Base-by-base conservation (phyloP, 2,888 invertebrate species). In the Parasteatoda lunata region DNA sequence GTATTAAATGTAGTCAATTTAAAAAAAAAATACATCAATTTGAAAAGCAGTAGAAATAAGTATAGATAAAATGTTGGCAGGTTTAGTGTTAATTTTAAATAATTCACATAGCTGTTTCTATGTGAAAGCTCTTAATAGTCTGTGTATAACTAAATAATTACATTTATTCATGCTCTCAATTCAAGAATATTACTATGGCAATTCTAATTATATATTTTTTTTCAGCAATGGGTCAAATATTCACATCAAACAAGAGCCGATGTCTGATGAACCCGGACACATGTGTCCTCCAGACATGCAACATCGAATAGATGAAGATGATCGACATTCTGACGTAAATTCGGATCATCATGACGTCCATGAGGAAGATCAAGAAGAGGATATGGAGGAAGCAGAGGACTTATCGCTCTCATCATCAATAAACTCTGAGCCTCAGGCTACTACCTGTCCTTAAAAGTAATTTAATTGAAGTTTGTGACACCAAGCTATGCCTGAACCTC, bases 331-430 rank as follows among this genome's bases (percentile, higher is more conserved):
- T 9, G 70, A 68, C 11, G 80, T 68, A 13, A 75, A 79, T 54
- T 78, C 71, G 66, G 77, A 84, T 71, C 76, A 59, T 5, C 79
- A 79, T 2, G 76, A 71, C 3, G 70, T 47, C 52, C 49, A 75
- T 1, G 70, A 83, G 6, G 88, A 88, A 15, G 88, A 88, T 64
- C 70, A 75, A 15, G 81, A 79, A 11, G 81, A 81, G 45, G 88
- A 82, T 54, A 75, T 78, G 76, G 88, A 88, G 70, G 88, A 85
- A 75, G 88, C 88, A 9, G 88, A 88, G 65, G 88, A 88, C 65
- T 68, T 88, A 30, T 88, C 88, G 3, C 71, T 88, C 45, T 85
- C 88, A 54, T 85, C 88, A 47, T 85, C 84, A 5, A 84, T 88
- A 77, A 84, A 82, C 73, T 88, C 88, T 69, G 88, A 85, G 72